Evolutionary conservation across 2,797 vertebrate species (phyloP), one percentile per base, ranked within the genome.

Genomic region (Chloroceryle inda): DNA sequence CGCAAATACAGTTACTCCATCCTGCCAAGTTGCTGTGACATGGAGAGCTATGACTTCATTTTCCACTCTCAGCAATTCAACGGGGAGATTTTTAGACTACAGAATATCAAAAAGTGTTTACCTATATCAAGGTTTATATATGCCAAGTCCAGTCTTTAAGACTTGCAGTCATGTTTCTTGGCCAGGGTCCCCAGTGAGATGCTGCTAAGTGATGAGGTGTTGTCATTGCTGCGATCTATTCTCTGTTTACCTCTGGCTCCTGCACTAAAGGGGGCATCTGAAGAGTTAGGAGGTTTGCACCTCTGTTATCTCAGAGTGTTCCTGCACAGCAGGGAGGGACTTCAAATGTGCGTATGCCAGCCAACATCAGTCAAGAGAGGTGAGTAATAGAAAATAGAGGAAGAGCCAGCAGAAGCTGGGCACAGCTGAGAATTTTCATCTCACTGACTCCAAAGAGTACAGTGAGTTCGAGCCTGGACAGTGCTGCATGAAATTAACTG

Each of bases 351-450:
- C 59, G 27, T 59, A 11, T 90, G 59, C 87, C 81, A 89, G 69
- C 74, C 80, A 94, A 42, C 55, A 91, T 90, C 91, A 94, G n/a
- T 73, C 80, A 63, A 82, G 44, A 63, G 83, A 87, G 44, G 31
- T 69, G 35, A 92, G 23, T 61, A 87, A 91, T 71, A 82, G 81
- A 88, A 95, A 76, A 63, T 14, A 71, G 44, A 76, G 47, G 72
- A 91, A 76, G 50, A 94, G 52, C 45, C 55, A 83, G 75, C 71
- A 92, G 77, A 78, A 78, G 38, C 5, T 45, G 81, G 73, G 58
- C 76, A 58, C 92, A 81, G 85, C 83, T 88, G 79, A 69, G 66
- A 81, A 62, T 77, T 95, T 93, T 92, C 40, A 91, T 92, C 77
- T 85, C 63, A 49, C 56, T 89, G 93, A 89, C 63, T 94, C 88